phyloP scores from a whole-genome alignment of 2,797 vertebrate species.

The Simalia tracyae region DNA sequence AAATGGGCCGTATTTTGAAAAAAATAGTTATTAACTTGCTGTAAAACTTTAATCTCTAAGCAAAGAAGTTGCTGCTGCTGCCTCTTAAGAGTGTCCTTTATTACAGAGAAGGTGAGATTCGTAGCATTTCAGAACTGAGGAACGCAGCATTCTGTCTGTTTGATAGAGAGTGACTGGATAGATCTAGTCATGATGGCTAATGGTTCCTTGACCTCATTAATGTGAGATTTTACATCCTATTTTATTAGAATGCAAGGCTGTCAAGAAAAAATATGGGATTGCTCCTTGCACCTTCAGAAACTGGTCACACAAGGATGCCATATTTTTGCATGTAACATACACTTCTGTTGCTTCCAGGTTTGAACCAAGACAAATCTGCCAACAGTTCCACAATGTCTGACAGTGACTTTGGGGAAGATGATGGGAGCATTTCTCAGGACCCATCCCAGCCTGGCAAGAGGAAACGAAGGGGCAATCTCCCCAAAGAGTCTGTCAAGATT shows the following conservation, averaged over 20 bases:
- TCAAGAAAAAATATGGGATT: not conserved
- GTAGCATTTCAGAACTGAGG: not conserved
- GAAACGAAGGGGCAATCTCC: slow-evolving; percentile 92
- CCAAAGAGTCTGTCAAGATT: slow-evolving; percentile 93
- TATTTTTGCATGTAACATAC: not conserved
- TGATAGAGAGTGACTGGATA: not conserved
- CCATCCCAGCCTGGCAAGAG: slow-evolving; percentile 81
- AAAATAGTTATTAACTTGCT: not conserved
- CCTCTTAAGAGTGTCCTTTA: not conserved
- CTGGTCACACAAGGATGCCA: not conserved
- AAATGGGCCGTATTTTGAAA: not conserved
- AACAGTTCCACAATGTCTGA: slow-evolving; percentile 81
- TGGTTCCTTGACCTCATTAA: not conserved
- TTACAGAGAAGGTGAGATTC: not conserved
- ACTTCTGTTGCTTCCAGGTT: slow-evolving; percentile 66
- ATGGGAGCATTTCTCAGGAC: slow-evolving; percentile 80
- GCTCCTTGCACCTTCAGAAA: not conserved
- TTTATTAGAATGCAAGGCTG: not conserved
- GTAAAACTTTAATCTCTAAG: not conserved
- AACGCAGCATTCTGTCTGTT: not conserved
- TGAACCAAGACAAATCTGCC: slow-evolving; percentile 70
- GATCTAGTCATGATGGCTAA: not conserved
- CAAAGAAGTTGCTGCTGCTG: not conserved
- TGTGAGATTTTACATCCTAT: not conserved
- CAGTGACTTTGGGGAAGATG: slow-evolving; percentile 85